A percentile compares a stretch with the other conserved stretches of the same genome.
Conservation (phyloP, 2,888 invertebrate species). For the Pantelozetes paolii region DNA sequence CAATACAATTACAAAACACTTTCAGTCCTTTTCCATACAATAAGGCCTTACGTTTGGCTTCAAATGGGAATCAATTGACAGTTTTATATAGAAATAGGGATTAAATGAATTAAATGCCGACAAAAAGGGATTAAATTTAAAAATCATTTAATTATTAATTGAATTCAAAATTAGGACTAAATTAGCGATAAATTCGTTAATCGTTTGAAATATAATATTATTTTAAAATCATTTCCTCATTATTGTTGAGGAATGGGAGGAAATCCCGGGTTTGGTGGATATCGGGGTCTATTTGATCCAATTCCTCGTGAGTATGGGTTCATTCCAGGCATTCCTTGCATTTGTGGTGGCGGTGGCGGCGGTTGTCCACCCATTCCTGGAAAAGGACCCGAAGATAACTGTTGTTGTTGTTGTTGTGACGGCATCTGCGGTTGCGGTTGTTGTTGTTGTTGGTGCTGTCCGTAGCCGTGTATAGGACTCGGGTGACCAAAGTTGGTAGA, state of each 20-base stretch:
- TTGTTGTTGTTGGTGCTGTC: conserved; percentile 17
- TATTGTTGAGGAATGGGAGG: conserved; percentile 42
- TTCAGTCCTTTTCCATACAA: too few species aligned
- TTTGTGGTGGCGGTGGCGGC: conserved; percentile 32
- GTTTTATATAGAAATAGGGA: too few species aligned
- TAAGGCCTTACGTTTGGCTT: too few species aligned
- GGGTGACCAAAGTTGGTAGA: neutral
- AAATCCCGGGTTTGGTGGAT: conserved; percentile 30
- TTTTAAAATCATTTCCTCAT: neutral
- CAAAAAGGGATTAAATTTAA: too few species aligned
- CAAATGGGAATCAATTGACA: too few species aligned
- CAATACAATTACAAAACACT: too few species aligned
- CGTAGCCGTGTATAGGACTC: conserved; percentile 6
- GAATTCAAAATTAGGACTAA: too few species aligned
- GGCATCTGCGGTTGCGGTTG: conserved; percentile 12
- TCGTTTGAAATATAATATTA: too few species aligned
- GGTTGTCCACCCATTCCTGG: conserved; percentile 37
- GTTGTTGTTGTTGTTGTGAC: conserved; percentile 18
- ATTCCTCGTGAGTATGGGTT: conserved; percentile 26
- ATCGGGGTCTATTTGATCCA: conserved; percentile 14
- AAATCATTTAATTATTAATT: too few species aligned
- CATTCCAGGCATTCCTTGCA: conserved; percentile 2
- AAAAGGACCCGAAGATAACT: conserved; percentile 10
- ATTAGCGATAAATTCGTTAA: too few species aligned
- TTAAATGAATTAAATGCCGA: too few species aligned